These are phyloP conservation scores for Labia minor DNA, from an alignment of 2,888 invertebrate species.

Conservation along the genomic window DNA sequence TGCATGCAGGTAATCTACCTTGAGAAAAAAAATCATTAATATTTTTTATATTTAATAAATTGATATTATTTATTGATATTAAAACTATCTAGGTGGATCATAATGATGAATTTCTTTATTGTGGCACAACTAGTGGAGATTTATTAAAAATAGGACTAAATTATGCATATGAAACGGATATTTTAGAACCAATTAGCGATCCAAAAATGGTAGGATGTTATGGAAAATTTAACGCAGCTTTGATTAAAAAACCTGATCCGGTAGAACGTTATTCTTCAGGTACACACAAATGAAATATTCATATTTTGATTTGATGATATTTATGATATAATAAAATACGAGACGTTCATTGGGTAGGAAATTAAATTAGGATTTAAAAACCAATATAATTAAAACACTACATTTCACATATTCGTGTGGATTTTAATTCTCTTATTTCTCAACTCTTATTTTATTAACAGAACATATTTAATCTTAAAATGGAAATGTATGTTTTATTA, in stretches of 20 bases:
- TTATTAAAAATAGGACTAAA: slow-evolving; percentile 50
- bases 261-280: background rate
- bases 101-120: slow-evolving; percentile 63
- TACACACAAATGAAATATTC: background rate
- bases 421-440: too few relatives aligned
- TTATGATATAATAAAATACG: too few relatives aligned
- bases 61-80: too few relatives aligned
- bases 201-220: slow-evolving; percentile 32
- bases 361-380: too few relatives aligned
- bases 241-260: background rate
- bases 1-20: slow-evolving; percentile 47
- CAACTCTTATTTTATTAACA: too few relatives aligned
- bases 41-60: background rate
- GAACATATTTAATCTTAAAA: too few relatives aligned
- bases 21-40: background rate
- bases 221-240: slow-evolving; percentile 32
- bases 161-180: slow-evolving; percentile 44
- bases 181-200: slow-evolving; percentile 24
- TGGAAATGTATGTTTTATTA: too few relatives aligned
- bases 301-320: too few relatives aligned
- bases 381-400: too few relatives aligned
- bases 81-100: slow-evolving; percentile 42
- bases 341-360: too few relatives aligned
- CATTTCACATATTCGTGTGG: too few relatives aligned
- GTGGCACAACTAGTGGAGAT: slow-evolving; percentile 78